Base-by-base conservation (phyloP, 2,888 invertebrate genomes). In the Amblyjoppa proteus region DNA sequence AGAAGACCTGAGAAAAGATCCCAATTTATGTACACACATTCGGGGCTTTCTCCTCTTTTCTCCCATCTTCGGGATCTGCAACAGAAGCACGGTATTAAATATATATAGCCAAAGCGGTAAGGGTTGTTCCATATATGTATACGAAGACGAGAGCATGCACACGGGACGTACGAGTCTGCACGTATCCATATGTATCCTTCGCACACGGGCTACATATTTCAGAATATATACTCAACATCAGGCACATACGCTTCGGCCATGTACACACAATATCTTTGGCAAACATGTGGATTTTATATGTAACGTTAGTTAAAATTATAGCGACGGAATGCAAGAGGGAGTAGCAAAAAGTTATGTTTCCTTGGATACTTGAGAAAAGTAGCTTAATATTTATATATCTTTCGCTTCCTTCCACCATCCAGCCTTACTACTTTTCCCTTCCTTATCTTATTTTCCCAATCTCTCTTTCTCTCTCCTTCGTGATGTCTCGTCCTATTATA, bases 291-390 rank as follows among this genome's bases (percentile, higher is more conserved):
- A 51, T 69, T 71, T 70, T 71, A 53, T 71, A 81, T 58, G 56
- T 20, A 6, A 41, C 31, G 64, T 16, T 74, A 31, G 53, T 49
- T 28, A 6, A 66, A 64, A 56, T 38, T 79, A 49, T 58, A 20
- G 28, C 6, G n/a, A 51, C 25, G 34, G 34, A 34, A 75, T 74
- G 68, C 61, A 69, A 70, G 38, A 45, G 64, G 9, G 53, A 74
- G 74, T 74, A 49, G 69, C 74, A 34, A 68, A 78, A 81, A 76
- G 66, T 81, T 73, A 73, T 77, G 81, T 84, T 77, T 83, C 68
- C 82, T 68, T 84, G 71, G 51, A 61, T 74, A 66, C 71, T 84
- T 28, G 45, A 74, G 81, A 81, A 77, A 77, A 77, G 51, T 61
- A 73, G 31, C 73, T 81, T 69, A 41, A 25, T 56, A 28, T 69